These are phyloP conservation scores for Crypturellus undulatus DNA, from an alignment of 2,113 vertebrate genomes.

Conservation along the genomic window DNA sequence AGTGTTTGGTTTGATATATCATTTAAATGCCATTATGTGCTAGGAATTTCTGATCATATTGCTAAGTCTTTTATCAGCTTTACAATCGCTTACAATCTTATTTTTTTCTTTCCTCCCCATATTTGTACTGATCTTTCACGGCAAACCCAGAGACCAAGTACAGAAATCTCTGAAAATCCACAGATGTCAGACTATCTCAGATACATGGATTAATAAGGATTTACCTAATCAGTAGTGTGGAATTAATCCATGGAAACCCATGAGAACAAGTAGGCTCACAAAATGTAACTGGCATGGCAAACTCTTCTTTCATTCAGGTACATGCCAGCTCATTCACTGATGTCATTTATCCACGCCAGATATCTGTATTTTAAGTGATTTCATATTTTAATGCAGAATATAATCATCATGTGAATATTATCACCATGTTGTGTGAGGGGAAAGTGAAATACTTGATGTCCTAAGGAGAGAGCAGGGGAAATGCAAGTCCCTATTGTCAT, in stretches of 20 bases:
- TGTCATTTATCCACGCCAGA: neutral
- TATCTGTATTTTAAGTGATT: neutral
- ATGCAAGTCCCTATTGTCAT: neutral
- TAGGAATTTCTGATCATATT: constrained; percentile 18
- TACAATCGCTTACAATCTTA: neutral
- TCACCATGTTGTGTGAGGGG: neutral
- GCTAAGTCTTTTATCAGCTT: neutral
- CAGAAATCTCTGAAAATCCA: neutral
- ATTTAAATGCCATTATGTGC: constrained; percentile 27
- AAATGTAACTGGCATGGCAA: neutral
- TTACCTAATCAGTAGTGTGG: neutral
- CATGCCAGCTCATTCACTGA: neutral
- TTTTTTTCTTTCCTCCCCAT: neutral
- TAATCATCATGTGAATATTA: neutral
- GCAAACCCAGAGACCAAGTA: neutral
- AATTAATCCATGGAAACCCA: neutral
- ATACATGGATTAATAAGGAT: neutral
- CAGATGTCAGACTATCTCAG: neutral
- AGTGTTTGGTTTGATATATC: constrained; percentile 37
- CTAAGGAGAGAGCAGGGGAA: neutral
- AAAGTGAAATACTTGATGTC: neutral
- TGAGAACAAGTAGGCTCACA: neutral
- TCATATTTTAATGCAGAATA: neutral
- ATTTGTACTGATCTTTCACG: neutral
- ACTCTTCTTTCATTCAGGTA: neutral